Conservation (phyloP, 2,113 vertebrate genomes). For the Malurus cyaneus region DNA sequence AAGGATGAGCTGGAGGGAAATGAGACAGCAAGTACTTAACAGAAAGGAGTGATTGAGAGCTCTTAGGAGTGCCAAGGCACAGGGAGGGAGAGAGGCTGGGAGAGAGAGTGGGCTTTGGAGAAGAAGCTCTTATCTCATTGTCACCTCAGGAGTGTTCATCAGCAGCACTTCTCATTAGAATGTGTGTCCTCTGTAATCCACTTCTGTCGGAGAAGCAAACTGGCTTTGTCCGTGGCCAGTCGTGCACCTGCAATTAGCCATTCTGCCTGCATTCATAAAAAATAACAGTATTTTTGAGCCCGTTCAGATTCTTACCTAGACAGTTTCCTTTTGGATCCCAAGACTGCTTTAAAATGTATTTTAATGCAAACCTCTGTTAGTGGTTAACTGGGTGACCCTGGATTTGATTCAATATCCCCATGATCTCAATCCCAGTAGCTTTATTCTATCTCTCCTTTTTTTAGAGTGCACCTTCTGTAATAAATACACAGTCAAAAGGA, state of each 20-base stretch:
- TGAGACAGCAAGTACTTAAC: background rate
- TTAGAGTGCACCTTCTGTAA: background rate
- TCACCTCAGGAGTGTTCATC: background rate
- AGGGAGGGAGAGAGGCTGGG: background rate
- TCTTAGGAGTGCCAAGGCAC: background rate
- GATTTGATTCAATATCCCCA: background rate
- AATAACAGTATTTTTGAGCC: background rate
- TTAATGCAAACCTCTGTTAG: background rate
- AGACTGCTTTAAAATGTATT: background rate
- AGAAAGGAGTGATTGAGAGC: background rate
- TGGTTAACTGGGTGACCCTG: background rate
- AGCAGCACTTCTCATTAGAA: background rate
- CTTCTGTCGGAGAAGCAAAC: background rate
- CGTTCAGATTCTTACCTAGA: background rate
- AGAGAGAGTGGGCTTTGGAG: background rate
- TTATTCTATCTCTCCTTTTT: background rate
- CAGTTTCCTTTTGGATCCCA: background rate
- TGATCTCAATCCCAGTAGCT: background rate
- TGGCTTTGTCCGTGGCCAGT: background rate
- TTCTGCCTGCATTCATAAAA: background rate
- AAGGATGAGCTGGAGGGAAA: background rate
- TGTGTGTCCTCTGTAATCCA: background rate
- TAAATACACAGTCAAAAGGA: constrained; percentile 26
- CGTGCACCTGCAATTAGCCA: background rate
- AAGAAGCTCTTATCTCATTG: background rate